phyloP scores from a whole-genome alignment of 2,113 vertebrate species.

The Phyllopteryx taeniolatus region DNA sequence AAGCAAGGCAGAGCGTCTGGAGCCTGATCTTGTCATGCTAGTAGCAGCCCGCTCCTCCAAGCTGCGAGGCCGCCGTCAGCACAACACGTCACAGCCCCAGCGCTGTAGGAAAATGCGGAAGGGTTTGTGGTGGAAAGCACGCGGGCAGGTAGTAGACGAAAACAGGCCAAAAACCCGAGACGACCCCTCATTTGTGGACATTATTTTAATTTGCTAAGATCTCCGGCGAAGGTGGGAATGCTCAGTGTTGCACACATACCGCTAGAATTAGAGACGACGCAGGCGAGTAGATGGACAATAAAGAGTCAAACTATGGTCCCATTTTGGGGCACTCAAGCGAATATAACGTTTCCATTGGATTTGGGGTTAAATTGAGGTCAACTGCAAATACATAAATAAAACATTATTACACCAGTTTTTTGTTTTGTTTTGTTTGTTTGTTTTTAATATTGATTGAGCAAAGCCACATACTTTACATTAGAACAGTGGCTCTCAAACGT shows the following conservation, averaged over 20 bases:
- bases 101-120: slow-evolving; percentile 92
- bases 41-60: slow-evolving; percentile 84
- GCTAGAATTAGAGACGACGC: neutral
- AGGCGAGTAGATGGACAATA: too few relatives aligned
- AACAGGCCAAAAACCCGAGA: slow-evolving; percentile 59
- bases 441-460: too few relatives aligned
- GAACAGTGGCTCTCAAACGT: too few relatives aligned
- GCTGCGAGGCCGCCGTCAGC: slow-evolving; percentile 88
- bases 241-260: too few relatives aligned
- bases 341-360: neutral
- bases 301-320: neutral
- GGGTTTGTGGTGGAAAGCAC: slow-evolving; percentile 74
- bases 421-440: too few relatives aligned
- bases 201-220: slow-evolving; percentile 18
- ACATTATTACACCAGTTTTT: neutral
- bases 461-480: too few relatives aligned
- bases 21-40: slow-evolving; percentile 77
- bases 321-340: neutral
- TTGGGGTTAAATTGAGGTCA: neutral
- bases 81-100: slow-evolving; percentile 88
- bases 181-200: neutral
- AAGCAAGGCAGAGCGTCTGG: slow-evolving; percentile 67
- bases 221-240: neutral
- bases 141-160: slow-evolving; percentile 57
- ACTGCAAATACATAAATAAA: neutral